These are phyloP conservation scores for Formica selysi DNA, from an alignment of 1,140 invertebrate genomes.

Conservation along the genomic window DNA sequence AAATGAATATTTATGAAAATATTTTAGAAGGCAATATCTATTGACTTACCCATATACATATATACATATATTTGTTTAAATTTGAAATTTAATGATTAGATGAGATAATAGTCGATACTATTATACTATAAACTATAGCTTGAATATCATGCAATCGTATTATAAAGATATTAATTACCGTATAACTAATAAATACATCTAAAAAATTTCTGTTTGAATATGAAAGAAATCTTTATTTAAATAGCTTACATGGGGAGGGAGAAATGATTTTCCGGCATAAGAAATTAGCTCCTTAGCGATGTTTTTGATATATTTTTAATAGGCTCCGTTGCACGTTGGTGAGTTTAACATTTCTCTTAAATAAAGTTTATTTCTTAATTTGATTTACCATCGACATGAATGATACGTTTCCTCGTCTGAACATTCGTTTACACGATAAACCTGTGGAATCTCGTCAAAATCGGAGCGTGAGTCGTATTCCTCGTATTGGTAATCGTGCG, in stretches of 20 bases:
- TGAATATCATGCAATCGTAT: background rate
- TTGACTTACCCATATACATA: too few relatives aligned
- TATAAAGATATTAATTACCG: background rate
- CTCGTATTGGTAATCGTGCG: slow-evolving; percentile 19
- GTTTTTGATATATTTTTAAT: slow-evolving; percentile 31
- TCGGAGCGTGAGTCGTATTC: slow-evolving; percentile 35
- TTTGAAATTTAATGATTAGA: background rate
- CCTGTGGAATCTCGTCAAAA: slow-evolving; percentile 28
- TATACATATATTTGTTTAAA: too few relatives aligned
- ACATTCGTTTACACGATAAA: slow-evolving; percentile 13
- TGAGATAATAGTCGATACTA: background rate
- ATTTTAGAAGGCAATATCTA: too few relatives aligned
- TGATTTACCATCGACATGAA: background rate
- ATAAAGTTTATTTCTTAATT: slow-evolving; percentile 54
- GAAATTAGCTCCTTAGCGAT: background rate
- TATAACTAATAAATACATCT: background rate
- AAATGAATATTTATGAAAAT: too few relatives aligned
- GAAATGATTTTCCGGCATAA: background rate
- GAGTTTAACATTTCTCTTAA: slow-evolving; percentile 18
- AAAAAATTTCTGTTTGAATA: background rate
- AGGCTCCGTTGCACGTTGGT: background rate
- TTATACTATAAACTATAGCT: background rate
- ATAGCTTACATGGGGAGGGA: background rate
- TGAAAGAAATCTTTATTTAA: slow-evolving; percentile 14
- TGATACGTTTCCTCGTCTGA: slow-evolving; percentile 25